These are phyloP conservation scores for Pinctada fucata DNA, from an alignment of 2,888 invertebrate genomes.

Conservation along the genomic window DNA sequence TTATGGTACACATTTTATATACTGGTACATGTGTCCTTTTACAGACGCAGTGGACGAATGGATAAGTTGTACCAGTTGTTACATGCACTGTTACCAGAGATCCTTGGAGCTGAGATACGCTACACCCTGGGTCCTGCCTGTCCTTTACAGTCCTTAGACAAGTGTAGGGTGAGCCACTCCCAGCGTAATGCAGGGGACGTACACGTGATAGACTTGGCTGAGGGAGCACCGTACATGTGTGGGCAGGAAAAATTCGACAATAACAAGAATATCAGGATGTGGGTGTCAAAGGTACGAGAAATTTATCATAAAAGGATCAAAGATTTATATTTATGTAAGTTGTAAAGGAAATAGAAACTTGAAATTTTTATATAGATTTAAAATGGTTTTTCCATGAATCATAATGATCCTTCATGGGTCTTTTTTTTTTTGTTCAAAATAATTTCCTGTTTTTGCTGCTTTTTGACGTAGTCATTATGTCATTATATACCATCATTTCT, in stretches of 20 bases:
- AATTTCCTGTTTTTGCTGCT: no score
- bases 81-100: conserved; percentile 18
- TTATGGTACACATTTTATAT: no score
- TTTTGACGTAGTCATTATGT: no score
- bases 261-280: conserved; percentile 44
- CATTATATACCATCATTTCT: no score
- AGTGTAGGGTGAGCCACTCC: conserved; percentile 14
- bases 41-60: not conserved
- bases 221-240: conserved; percentile 47
- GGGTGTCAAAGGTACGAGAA: conserved; percentile 26
- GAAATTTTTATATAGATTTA: no score
- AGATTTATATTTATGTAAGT: not conserved
- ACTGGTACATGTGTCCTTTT: not conserved
- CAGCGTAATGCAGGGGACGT: conserved; percentile 20
- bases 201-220: conserved; percentile 50
- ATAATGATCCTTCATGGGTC: no score
- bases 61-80: conserved; percentile 29
- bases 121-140: conserved; percentile 41
- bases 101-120: conserved; percentile 27
- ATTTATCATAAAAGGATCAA: not conserved
- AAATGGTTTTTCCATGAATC: not conserved
- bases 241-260: conserved; percentile 49
- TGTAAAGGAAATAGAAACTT: not conserved
- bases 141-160: conserved; percentile 30
- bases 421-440: no score